Conservation (phyloP, 2,888 invertebrate genomes). For the Diogma glabrata region DNA sequence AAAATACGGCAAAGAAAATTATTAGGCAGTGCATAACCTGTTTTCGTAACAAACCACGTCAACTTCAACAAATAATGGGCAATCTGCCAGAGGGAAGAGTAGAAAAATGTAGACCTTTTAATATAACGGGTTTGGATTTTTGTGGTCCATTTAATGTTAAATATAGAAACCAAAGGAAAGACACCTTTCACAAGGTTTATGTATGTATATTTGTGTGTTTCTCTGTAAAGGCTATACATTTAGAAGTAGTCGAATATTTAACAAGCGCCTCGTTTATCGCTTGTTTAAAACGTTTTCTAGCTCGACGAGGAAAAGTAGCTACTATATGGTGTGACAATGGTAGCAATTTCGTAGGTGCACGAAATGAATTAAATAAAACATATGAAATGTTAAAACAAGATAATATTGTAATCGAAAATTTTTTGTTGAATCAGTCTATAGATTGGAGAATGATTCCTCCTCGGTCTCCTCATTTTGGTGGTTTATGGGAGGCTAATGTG, state of each 20-base stretch:
- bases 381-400: too few relatives aligned
- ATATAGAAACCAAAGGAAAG: neutral
- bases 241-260: neutral
- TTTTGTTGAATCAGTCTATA: too few relatives aligned
- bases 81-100: neutral
- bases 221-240: constrained; percentile 1
- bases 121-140: neutral
- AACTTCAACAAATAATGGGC: neutral
- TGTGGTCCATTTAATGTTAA: neutral
- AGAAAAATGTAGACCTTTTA: neutral
- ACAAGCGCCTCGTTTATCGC: too few relatives aligned
- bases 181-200: neutral
- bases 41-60: neutral
- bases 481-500: too few relatives aligned
- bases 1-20: too few relatives aligned
- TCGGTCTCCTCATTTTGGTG: too few relatives aligned
- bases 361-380: neutral
- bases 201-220: too few relatives aligned
- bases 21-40: too few relatives aligned
- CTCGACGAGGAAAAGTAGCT: neutral
- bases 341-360: neutral
- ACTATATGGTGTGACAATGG: neutral
- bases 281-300: neutral
- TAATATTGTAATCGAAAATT: too few relatives aligned
- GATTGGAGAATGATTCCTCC: too few relatives aligned